Conservation (phyloP, 2,113 vertebrate species). For the Trematocara variabile region DNA sequence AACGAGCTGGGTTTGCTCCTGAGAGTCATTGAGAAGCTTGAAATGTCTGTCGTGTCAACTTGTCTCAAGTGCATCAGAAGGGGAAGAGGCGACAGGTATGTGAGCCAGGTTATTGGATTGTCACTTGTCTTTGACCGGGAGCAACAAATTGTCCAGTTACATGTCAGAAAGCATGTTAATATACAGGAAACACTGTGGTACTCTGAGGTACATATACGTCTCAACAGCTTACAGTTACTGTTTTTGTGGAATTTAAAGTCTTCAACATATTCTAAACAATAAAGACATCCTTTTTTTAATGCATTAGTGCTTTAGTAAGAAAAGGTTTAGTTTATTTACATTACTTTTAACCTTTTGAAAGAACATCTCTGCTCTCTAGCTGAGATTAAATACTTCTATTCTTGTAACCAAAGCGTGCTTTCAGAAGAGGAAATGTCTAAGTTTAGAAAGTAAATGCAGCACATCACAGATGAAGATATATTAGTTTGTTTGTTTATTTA, state of each 20-base stretch:
- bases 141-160: neutral
- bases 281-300: neutral
- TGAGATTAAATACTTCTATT: neutral
- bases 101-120: neutral
- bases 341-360: neutral
- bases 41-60: slow-evolving; percentile 76
- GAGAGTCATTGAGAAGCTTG: slow-evolving; percentile 35
- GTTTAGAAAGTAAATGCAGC: neutral
- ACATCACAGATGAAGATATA: neutral
- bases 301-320: neutral
- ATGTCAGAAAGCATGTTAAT: neutral
- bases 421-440: neutral
- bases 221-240: neutral
- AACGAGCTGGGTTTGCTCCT: slow-evolving; percentile 25
- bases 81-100: slow-evolving; percentile 76
- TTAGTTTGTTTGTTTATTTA: neutral
- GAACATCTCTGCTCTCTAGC: neutral
- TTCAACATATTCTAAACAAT: neutral
- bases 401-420: neutral
- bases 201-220: neutral
- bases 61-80: slow-evolving; percentile 74
- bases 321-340: neutral
- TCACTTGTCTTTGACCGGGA: neutral
- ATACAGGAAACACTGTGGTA: neutral
- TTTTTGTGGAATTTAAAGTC: neutral